A percentile compares a stretch with the other conserved stretches of the same genome.
These are phyloP conservation scores for Lepisosteus osseus DNA, from an alignment of 2,113 vertebrate genomes.

Conservation along the genomic window DNA sequence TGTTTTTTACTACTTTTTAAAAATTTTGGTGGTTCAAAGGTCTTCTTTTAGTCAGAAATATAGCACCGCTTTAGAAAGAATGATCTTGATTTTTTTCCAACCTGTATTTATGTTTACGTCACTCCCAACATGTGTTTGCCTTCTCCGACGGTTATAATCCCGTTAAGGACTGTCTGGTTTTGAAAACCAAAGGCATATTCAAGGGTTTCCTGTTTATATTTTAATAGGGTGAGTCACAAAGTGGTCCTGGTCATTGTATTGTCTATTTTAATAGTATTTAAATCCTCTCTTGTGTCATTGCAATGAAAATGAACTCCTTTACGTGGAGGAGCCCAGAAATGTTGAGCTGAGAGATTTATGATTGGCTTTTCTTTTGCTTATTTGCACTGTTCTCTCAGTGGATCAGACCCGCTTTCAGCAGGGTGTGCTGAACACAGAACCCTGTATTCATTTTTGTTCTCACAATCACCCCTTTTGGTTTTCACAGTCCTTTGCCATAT, in stretches of 20 bases:
- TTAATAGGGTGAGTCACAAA: neutral
- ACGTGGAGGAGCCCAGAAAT: neutral
- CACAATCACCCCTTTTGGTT: constrained; percentile 5
- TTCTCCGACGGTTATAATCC: no score
- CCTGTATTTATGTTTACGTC: neutral
- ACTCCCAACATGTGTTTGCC: no score
- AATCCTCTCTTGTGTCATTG: neutral
- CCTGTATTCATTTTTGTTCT: constrained; percentile 10
- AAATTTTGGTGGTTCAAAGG: no score
- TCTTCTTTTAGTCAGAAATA: no score
- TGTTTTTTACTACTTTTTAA: no score
- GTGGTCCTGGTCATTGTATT: neutral
- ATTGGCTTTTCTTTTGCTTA: constrained; percentile 10
- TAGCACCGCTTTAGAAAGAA: no score
- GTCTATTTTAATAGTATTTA: neutral
- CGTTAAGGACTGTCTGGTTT: no score
- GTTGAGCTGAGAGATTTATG: neutral
- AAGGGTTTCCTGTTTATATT: neutral
- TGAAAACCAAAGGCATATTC: neutral
- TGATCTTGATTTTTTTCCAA: no score
- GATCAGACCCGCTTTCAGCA: neutral
- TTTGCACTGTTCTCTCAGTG: constrained; percentile 10
- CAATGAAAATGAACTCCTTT: neutral
- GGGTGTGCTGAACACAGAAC: neutral
- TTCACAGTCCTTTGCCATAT: constrained; percentile 10